Evolutionary conservation across 2,888 invertebrate genomes (phyloP).

Genomic region (Eupithecia centaureata): DNA sequence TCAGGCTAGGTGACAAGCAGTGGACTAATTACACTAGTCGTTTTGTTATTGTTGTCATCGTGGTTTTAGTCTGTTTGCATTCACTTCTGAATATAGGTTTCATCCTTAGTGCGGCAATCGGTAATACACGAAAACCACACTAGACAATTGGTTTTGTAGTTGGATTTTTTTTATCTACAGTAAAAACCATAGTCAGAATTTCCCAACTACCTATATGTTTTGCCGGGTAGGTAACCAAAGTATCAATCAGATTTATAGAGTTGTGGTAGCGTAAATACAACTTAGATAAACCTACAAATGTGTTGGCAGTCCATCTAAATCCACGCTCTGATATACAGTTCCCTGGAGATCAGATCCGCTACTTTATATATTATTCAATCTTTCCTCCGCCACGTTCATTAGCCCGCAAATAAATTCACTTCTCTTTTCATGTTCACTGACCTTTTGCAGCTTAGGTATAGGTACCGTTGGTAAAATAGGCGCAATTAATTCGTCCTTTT

Average conservation of each 20-base stretch:
- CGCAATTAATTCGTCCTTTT: conserved; percentile 13
- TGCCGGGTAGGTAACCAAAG: background rate
- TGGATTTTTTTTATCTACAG: too few relatives aligned
- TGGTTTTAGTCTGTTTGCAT: too few relatives aligned
- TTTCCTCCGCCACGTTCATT: conserved; percentile 79
- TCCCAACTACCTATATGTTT: background rate
- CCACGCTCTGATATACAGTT: conserved; percentile 67
- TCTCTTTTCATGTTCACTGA: conserved; percentile 62
- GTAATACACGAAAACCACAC: too few relatives aligned
- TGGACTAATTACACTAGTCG: too few relatives aligned
- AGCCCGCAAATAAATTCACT: conserved; percentile 67
- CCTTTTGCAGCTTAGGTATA: conserved; percentile 42
- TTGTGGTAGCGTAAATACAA: background rate
- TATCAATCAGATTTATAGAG: background rate
- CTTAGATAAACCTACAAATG: background rate
- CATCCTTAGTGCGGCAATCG: too few relatives aligned
- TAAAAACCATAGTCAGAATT: too few relatives aligned
- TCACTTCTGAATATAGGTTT: too few relatives aligned
- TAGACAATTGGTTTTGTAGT: too few relatives aligned
- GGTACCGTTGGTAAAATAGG: conserved; percentile 3
- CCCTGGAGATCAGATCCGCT: conserved; percentile 69
- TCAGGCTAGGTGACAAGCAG: too few relatives aligned
- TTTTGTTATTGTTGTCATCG: too few relatives aligned
- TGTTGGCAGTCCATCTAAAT: conserved; percentile 53
- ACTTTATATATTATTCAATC: conserved; percentile 76